Base-by-base conservation (phyloP, 2,113 vertebrate species). In the Pterocles gutturalis region DNA sequence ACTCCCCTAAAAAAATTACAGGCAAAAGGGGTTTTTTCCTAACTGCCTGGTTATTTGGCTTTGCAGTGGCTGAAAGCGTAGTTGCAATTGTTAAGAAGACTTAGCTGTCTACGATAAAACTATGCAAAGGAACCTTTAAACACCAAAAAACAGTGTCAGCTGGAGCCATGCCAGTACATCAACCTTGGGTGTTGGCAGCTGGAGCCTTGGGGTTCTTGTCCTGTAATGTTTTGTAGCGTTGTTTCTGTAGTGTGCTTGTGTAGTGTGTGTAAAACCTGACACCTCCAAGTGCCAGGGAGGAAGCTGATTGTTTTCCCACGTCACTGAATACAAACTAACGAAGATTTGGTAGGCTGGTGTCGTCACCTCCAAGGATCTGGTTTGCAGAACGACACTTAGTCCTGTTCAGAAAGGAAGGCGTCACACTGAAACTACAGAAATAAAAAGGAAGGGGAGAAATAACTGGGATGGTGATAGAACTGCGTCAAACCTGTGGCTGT, bases 101-200 rank as follows among this genome's bases (percentile, higher is more conserved):
- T 38, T 12, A 25, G 24, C 15, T 33, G 18, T 41, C 55, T 48
- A 2, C 43, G 24, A 1, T 11, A 53, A 25, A 53, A n/a, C 61
- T 9, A 0, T 16, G 8, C 33, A 13, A 53, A 75, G 60, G n/a
- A 26, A 3, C 11, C 24, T 31, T 54, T 12, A 19, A 70, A 46
- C 14, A 13, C 38, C 51, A 29, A 16, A 22, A 22, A n/a, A 10
- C 4, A 24, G 5, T 9, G 6, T 13, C 26, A 13, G 18, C 38
- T 28, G 19, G 34, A 45, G 62, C 9, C 4, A 0, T 15, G 54
- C 17, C 24, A n/a, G 51, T 2, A 3, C 10, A 0, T 0, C 11
- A 7, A 43, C 49, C 34, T 36, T 11, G 6, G 0, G 7, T 9
- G 20, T 26, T 38, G 77, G 76, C 64, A 64, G 43, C 55, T 26